Base-by-base conservation (phyloP, 2,113 vertebrate genomes). In the Thamnaconus septentrionalis region DNA sequence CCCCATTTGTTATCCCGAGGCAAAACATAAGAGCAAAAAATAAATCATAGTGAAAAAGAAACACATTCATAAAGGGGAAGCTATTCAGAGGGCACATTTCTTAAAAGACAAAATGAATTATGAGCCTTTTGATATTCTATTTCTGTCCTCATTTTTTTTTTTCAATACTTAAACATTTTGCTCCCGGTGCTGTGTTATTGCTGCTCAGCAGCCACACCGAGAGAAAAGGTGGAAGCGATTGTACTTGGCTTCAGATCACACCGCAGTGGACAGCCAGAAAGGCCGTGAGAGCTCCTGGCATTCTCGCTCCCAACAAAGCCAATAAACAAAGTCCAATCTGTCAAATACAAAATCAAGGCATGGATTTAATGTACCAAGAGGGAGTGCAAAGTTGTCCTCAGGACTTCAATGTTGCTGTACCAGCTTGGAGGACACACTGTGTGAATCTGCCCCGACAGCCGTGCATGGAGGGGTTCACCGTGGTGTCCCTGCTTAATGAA, bases 181-280 rank as follows among this genome's bases (percentile, higher is more conserved):
- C 53, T 70, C 60, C 47, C 43, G 39, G 56, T 81, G 52, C 53
- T 45, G 45, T 5, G 58, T 42, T 44, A 51, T 53, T 55, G 57
- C 43, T 66, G 47, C 52, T 69, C 45, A 61, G 61, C 40, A 66
- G 56, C 18, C 70, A 75, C 58, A 73, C 44, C 41, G 66, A 54
- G 9, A 56, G 64, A 59, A 63, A 59, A 43, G 57, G 64, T 58
- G 31, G 73, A 55, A 62, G 73, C 61, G 56, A 73, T 67, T 66
- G 53, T 58, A 56, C 78, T 81, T 83, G 76, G 81, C 80, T 64
- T 64, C 49, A 64, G 61, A 86, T 87, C 73, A 81, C 72, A 78
- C 52, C 59, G 63, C 48, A 43, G 57, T 59, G 61, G 49, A 60
- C 31, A 61, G 43, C 56, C 49, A 71, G 58, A 75, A 70, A 57